A percentile compares a stretch with the other conserved stretches of the same genome.
Conservation (phyloP, 2,888 invertebrate species). For the Cremastobaeus sp. region DNA sequence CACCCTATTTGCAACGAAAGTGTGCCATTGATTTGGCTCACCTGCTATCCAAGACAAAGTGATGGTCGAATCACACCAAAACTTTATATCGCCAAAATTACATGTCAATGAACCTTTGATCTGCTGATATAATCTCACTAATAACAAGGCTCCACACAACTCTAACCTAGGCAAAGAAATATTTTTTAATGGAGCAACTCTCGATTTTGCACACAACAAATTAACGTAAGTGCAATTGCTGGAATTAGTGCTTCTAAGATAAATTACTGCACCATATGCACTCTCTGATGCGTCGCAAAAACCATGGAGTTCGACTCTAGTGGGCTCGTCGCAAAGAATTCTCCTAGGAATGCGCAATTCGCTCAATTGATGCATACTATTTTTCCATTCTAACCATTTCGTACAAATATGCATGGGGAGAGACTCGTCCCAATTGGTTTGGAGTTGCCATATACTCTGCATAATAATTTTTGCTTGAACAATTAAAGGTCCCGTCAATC, state of each 20-base stretch:
- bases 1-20: slow-evolving; percentile 26
- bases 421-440: slow-evolving; percentile 2
- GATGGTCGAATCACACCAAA: slow-evolving; percentile 64
- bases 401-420: background rate
- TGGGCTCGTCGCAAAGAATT: slow-evolving; percentile 11
- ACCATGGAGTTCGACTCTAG: slow-evolving; percentile 55
- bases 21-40: slow-evolving; percentile 17
- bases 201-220: slow-evolving; percentile 8
- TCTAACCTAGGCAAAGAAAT: slow-evolving; percentile 6
- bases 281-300: too few relatives aligned
- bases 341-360: slow-evolving; percentile 42
- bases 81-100: slow-evolving; percentile 27
- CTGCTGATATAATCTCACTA: background rate
- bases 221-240: background rate
- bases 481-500: slow-evolving; percentile 4
- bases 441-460: slow-evolving; percentile 7
- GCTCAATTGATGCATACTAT: slow-evolving; percentile 41
- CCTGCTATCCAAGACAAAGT: slow-evolving; percentile 61
- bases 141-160: background rate
- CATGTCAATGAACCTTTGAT: background rate
- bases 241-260: background rate
- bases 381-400: background rate
- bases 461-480: slow-evolving; percentile 6
- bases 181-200: slow-evolving; percentile 14
- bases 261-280: slow-evolving; percentile 15